phyloP scores from a whole-genome alignment of 2,888 invertebrate species.

The Nezara viridula region DNA sequence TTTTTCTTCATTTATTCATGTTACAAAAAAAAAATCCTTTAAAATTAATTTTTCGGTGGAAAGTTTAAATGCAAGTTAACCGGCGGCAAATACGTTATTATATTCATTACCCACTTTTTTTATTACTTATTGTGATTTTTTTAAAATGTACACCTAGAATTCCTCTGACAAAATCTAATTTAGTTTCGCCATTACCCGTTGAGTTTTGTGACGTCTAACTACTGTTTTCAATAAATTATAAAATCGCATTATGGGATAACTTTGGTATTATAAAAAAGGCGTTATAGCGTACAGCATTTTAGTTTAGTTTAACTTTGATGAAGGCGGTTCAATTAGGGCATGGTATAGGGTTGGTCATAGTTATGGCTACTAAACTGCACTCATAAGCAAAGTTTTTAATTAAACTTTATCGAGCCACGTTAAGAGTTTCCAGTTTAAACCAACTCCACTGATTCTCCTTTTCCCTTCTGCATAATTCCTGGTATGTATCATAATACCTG shows the following conservation, averaged over 20 bases:
- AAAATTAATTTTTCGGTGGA: too few relatives aligned
- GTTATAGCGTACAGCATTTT: background rate
- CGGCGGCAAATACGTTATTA: too few relatives aligned
- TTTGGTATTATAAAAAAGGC: background rate
- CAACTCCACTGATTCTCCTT: background rate
- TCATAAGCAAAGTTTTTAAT: slow-evolving; percentile 19
- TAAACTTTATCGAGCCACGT: background rate
- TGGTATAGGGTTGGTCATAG: background rate
- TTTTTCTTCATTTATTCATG: too few relatives aligned
- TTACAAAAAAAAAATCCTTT: too few relatives aligned
- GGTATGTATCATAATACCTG: background rate
- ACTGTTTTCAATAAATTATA: background rate
- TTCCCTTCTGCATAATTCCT: background rate
- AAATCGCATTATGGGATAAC: background rate
- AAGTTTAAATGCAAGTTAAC: too few relatives aligned
- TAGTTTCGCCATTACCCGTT: background rate
- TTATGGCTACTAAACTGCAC: slow-evolving; percentile 26
- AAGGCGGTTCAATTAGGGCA: background rate
- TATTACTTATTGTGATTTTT: too few relatives aligned
- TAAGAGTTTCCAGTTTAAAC: slow-evolving; percentile 3
- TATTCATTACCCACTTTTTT: background rate
- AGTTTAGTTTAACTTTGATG: background rate
- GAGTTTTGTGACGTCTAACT: background rate
- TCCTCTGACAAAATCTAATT: background rate
- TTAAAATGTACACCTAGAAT: background rate